A percentile compares a stretch with the other conserved stretches of the same genome.
These are phyloP conservation scores for Chrysopilus asiliformis DNA, from an alignment of 2,888 invertebrate species.

Conservation along the genomic window DNA sequence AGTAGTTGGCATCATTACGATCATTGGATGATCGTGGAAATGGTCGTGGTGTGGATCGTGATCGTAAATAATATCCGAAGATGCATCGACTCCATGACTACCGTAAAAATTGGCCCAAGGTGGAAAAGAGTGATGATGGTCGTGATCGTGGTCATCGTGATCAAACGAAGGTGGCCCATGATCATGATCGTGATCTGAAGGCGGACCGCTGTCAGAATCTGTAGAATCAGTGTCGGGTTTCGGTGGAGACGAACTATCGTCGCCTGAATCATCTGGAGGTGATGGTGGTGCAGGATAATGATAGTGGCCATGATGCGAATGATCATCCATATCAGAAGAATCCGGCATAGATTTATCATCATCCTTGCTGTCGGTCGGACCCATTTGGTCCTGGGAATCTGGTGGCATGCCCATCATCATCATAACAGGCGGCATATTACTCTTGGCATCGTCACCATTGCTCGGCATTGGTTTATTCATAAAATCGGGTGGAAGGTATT, in stretches of 20 bases:
- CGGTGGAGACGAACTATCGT: no score
- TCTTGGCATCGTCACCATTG: slow-evolving; percentile 4
- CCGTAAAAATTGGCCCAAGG: slow-evolving; percentile 12
- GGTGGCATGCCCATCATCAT: not conserved
- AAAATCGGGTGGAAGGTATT: slow-evolving; percentile 17
- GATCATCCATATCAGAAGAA: slow-evolving; percentile 1
- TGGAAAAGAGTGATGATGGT: slow-evolving; percentile 12
- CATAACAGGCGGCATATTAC: not conserved
- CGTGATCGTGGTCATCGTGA: slow-evolving; percentile 26
- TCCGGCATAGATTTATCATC: not conserved
- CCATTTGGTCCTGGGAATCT: slow-evolving; percentile 2
- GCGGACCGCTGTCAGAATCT: not conserved
- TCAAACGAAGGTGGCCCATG: slow-evolving; percentile 19
- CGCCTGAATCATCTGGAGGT: slow-evolving; percentile 12
- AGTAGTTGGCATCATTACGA: slow-evolving; percentile 19
- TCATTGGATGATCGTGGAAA: slow-evolving; percentile 23
- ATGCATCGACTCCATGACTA: slow-evolving; percentile 20
- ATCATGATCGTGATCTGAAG: slow-evolving; percentile 16
- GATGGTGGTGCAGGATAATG: slow-evolving; percentile 7
- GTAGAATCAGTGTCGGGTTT: no score
- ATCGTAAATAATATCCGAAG: slow-evolving; percentile 20
- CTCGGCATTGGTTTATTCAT: not conserved
- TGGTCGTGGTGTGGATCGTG: slow-evolving; percentile 20
- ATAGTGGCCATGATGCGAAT: not conserved
- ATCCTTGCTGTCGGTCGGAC: not conserved